Evolutionary conservation across 1,140 invertebrate genomes (phyloP), one percentile per base, ranked within the genome.

Genomic region (Papilio xuthus): DNA sequence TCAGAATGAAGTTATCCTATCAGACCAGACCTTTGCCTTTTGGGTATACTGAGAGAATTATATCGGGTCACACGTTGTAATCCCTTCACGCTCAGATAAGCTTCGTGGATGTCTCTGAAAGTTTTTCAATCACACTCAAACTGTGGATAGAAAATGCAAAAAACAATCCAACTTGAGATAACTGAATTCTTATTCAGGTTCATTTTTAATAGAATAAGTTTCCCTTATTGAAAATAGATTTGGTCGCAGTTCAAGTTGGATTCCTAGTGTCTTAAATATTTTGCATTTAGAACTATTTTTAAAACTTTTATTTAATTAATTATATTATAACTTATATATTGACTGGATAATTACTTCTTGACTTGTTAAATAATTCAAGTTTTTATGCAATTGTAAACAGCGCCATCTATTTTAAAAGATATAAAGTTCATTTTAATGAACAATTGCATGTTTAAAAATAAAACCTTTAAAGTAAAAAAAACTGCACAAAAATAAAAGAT

Each of bases 121-220:
- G 73, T 75, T 75, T 75, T 75, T 75, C 73, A 75, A 75, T 75
- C 73, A 75, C 47, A 75, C 44, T 73, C 71, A 12, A 75, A 75
- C 73, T 56, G 50, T 37, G 26, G 47, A 75, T 75, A 23, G 73
- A 56, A 56, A 75, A 75, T 75, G 73, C 50, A 75, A 75, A 75
- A 75, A 75, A 75, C 73, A 75, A 75, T 75, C 73, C 73, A 75
- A 53, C 26, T 75, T 56, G 4, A 37, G 73, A 75, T 75, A 75
- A 75, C 44, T 75, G 37, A 32, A 75, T 75, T 75, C 73, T 60
- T 75, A 56, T 56, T 75, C 73, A 32, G 50, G 47, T 75, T 32
- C 50, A 20, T n/a, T 56, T 75, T 75, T 75, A 75, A 75, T 56
- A 75, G 73, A 75, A 75, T 75, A 75, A 75, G 73, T 75, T 73